These are phyloP conservation scores for Haliclona indistincta DNA, from an alignment of 37 sponge, comb jelly and placozoan species.

Conservation along the genomic window DNA sequence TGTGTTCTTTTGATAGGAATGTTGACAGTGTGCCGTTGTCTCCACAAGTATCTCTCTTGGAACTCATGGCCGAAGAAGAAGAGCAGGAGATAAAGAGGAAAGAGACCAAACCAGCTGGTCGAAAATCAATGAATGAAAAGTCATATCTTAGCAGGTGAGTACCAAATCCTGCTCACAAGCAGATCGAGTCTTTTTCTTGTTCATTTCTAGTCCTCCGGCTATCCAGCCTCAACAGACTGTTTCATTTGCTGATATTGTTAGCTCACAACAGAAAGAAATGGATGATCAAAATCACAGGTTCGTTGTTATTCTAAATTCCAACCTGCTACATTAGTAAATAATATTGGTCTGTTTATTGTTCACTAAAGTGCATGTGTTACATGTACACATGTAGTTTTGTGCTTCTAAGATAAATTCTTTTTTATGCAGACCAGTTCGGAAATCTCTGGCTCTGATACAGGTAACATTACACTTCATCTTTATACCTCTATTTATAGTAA, in stretches of 20 bases:
- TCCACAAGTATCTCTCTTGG: slow-evolving; percentile 45
- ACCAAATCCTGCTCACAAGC: too few species aligned
- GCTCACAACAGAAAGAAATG: slow-evolving; percentile 18
- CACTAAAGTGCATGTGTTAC: background rate
- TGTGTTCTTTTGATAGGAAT: background rate
- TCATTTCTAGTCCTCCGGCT: too few species aligned
- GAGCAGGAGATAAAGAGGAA: slow-evolving; percentile 13
- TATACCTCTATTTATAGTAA: too few species aligned
- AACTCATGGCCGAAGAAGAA: slow-evolving; percentile 58
- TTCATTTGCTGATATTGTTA: slow-evolving; percentile 60
- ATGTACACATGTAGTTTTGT: background rate
- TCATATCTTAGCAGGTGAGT: too few species aligned
- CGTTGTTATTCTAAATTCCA: background rate
- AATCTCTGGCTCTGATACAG: too few species aligned
- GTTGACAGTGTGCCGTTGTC: background rate
- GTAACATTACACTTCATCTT: too few species aligned
- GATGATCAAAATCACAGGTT: background rate
- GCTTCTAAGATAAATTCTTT: background rate
- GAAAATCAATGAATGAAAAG: background rate
- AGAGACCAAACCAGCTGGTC: background rate
- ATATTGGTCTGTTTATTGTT: background rate
- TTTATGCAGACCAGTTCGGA: too few species aligned
- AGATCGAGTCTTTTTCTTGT: too few species aligned
- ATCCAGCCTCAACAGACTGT: too few species aligned
- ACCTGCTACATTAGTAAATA: background rate